Base-by-base conservation (phyloP, 1,140 invertebrate genomes). In the Drosophila rhopaloa region DNA sequence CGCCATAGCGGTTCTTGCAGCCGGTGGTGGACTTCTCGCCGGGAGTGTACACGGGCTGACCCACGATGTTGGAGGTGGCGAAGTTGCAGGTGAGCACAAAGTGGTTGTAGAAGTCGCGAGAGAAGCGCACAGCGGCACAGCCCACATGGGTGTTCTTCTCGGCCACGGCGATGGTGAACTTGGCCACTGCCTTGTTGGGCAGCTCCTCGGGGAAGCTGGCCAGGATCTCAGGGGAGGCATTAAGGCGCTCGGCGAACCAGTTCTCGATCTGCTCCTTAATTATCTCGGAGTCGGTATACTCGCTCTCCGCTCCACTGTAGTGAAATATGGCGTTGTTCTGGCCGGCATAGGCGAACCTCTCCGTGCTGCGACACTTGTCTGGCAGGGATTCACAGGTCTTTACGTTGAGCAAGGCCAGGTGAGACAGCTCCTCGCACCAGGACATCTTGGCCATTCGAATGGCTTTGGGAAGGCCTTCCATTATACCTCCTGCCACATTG, bases 321-420 rank as follows among this genome's bases (percentile, higher is more conserved):
- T 73, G 76, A 55, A 84, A 90, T 16, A 89, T 88, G 43, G 83
- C 83, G 41, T 83, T 88, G 51, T 85, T 90, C 62, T 90, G 85
- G 14, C 85, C 85, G 2, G 85, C 81, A 48, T 85, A 90, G 7
- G 81, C 81, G 11, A 90, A 90, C 16, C 85, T 73, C 19, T 90
- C 85, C 0, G 85, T 90, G 63, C 84, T 90, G 79, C 85, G 85
- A 50, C 86, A 90, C 46, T 90, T 85, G 51, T 90, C 86, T 1
- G 86, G 76, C 14, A 85, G 7, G 6, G 78, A 79, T 10, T 74
- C 65, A 41, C 84, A 89, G 5, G 79, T 86, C 53, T 78, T 75
- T 0, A 80, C 83, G 43, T 89, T 89, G 1, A 67, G 62, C 0
- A 65, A 13, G 4, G 85, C 85, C 38, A 90, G 29, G 24, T 79